Conservation (phyloP, 2,113 vertebrate species). For the Lamprologus tigripictilis region DNA sequence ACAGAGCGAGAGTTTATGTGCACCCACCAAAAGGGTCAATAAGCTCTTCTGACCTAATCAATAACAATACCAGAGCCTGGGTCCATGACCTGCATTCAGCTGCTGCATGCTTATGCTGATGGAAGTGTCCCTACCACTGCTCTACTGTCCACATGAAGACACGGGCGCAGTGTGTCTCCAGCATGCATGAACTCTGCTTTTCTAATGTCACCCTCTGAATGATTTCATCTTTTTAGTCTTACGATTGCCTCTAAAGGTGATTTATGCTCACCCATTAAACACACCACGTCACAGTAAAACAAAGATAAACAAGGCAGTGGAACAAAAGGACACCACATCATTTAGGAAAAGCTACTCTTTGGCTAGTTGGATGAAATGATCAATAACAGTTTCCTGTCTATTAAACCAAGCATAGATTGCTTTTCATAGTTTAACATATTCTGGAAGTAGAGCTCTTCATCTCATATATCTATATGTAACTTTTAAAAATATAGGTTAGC, state of each 20-base stretch:
- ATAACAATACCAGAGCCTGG: slow-evolving; percentile 46
- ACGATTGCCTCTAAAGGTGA: neutral
- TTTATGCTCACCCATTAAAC: neutral
- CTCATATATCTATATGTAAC: neutral
- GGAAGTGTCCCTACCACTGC: neutral
- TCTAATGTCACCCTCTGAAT: neutral
- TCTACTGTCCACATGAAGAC: neutral
- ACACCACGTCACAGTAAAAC: neutral
- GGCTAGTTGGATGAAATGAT: neutral
- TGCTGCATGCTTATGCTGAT: neutral
- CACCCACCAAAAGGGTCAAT: slow-evolving; percentile 43
- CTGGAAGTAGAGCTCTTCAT: neutral
- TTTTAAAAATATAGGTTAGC: neutral
- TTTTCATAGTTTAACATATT: neutral
- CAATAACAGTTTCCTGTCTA: neutral
- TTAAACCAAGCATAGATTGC: neutral
- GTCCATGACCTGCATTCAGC: slow-evolving; percentile 60
- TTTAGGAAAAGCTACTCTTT: neutral
- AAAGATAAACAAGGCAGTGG: neutral
- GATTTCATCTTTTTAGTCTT: neutral
- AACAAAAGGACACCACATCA: neutral
- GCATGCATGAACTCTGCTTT: neutral
- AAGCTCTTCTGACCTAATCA: slow-evolving; percentile 50
- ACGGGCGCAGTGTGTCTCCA: neutral
- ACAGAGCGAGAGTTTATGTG: slow-evolving; percentile 2